These are phyloP conservation scores for Dissostichus mawsoni DNA, from an alignment of 2,113 vertebrate genomes.

Conservation along the genomic window DNA sequence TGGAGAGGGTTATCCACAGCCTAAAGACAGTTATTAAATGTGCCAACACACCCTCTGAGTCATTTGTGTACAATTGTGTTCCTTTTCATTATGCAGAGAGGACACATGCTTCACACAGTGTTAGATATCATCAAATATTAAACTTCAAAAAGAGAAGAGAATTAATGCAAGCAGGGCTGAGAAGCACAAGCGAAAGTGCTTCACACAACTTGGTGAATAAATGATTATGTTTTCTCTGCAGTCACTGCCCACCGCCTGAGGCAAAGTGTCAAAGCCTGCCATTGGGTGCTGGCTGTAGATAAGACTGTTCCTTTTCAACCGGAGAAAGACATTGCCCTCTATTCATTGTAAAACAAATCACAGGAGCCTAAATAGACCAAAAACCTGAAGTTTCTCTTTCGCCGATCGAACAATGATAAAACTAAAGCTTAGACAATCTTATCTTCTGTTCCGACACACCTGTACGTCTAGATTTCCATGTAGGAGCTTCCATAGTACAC, in stretches of 20 bases:
- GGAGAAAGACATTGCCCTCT: neutral
- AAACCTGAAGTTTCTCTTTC: slow-evolving; percentile 3
- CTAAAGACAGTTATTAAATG: neutral
- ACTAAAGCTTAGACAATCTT: neutral
- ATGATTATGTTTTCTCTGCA: slow-evolving; percentile 42
- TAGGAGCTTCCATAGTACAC: neutral
- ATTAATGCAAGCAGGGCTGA: neutral
- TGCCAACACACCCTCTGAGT: slow-evolving; percentile 42
- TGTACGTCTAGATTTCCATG: neutral
- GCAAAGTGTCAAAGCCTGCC: slow-evolving; percentile 40
- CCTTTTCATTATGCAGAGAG: slow-evolving; percentile 2
- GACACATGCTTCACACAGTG: neutral
- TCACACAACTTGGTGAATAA: slow-evolving; percentile 34
- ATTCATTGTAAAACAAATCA: neutral
- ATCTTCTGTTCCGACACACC: slow-evolving; percentile 14
- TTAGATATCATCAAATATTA: slow-evolving; percentile 39
- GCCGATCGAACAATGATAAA: neutral
- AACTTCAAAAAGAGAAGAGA: neutral
- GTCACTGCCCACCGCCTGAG: slow-evolving; percentile 10
- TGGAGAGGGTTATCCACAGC: slow-evolving; percentile 39
- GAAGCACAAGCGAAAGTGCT: neutral
- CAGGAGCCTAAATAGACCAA: neutral
- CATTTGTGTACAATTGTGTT: neutral
- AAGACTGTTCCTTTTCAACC: slow-evolving; percentile 14
- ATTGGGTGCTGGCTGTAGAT: neutral